A percentile compares a stretch with the other conserved stretches of the same genome.
Evolutionary conservation across 1,140 invertebrate species (phyloP).

Genomic region (Agraylea sexmaculata): DNA sequence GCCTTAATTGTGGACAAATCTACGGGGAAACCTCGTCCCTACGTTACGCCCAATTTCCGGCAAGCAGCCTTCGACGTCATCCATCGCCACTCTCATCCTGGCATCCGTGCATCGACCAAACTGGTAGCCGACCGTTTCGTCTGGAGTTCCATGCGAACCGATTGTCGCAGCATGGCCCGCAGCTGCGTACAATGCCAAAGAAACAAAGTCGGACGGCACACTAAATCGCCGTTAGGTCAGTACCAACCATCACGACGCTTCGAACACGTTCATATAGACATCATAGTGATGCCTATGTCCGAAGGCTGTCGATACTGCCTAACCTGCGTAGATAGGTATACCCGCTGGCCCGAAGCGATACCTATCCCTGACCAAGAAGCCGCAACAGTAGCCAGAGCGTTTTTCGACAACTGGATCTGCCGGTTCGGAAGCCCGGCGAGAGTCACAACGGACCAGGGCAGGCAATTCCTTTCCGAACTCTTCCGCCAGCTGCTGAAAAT

Average conservation of each 20-base stretch:
- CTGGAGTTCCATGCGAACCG: constrained; percentile 21
- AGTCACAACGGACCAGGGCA: constrained; percentile 28
- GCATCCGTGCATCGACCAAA: constrained; percentile 14
- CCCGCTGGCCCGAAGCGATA: constrained; percentile 31
- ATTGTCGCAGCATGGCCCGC: constrained; percentile 13
- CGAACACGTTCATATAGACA: constrained; percentile 23
- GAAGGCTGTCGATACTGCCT: constrained; percentile 26
- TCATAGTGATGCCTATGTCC: constrained; percentile 25
- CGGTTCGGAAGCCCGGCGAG: constrained; percentile 23
- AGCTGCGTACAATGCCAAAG: constrained; percentile 21
- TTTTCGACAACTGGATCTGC: constrained; percentile 22
- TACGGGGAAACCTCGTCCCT: constrained; percentile 10
- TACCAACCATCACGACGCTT: constrained; percentile 10
- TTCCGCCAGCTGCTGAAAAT: constrained; percentile 17
- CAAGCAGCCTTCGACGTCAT: constrained; percentile 9
- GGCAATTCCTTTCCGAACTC: constrained; percentile 23
- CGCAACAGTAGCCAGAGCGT: constrained; percentile 24
- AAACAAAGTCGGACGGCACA: constrained; percentile 20
- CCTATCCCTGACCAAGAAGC: constrained; percentile 26
- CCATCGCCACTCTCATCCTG: constrained; percentile 18
- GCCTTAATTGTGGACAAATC: constrained; percentile 1
- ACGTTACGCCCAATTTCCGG: constrained; percentile 8
- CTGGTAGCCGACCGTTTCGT: constrained; percentile 21
- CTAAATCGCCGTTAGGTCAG: background rate
- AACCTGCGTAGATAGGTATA: constrained; percentile 32